Evolutionary conservation across 2,888 invertebrate genomes (phyloP).

Genomic region (Polyommatus icarus): DNA sequence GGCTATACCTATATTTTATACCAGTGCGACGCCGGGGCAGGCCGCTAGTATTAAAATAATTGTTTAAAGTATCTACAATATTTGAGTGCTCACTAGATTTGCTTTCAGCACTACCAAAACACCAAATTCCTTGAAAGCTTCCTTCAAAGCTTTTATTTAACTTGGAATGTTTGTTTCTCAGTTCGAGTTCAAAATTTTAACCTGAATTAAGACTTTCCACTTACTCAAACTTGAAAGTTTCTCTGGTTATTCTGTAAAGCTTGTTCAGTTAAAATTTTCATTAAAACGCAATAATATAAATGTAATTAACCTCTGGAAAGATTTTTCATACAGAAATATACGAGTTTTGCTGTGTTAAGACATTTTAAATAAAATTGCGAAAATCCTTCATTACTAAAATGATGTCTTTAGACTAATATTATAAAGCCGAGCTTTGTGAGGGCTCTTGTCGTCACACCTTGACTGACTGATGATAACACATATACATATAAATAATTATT

Average conservation of each 20-base stretch:
- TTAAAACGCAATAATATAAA: neutral
- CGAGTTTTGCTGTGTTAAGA: neutral
- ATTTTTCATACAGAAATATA: neutral
- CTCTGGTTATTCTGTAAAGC: neutral
- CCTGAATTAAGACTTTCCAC: slow-evolving; percentile 19
- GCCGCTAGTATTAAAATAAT: too few relatives aligned
- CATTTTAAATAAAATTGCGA: too few relatives aligned
- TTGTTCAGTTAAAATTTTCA: neutral
- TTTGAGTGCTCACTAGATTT: neutral
- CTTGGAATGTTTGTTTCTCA: slow-evolving; percentile 11
- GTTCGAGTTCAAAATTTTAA: slow-evolving; percentile 9
- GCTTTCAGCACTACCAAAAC: neutral
- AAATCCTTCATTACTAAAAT: too few relatives aligned
- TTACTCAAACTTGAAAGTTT: neutral
- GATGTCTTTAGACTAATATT: too few relatives aligned
- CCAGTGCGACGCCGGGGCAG: too few relatives aligned
- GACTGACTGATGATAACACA: too few relatives aligned
- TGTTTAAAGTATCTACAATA: neutral
- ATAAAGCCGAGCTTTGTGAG: too few relatives aligned
- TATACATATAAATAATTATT: too few relatives aligned
- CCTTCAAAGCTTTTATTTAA: slow-evolving; percentile 13
- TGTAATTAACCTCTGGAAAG: neutral
- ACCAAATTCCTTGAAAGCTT: slow-evolving; percentile 4
- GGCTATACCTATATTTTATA: too few relatives aligned
- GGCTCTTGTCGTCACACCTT: too few relatives aligned